These are phyloP conservation scores for Sebastes kiyomatsui DNA, from an alignment of 2,797 vertebrate genomes.

Conservation along the genomic window DNA sequence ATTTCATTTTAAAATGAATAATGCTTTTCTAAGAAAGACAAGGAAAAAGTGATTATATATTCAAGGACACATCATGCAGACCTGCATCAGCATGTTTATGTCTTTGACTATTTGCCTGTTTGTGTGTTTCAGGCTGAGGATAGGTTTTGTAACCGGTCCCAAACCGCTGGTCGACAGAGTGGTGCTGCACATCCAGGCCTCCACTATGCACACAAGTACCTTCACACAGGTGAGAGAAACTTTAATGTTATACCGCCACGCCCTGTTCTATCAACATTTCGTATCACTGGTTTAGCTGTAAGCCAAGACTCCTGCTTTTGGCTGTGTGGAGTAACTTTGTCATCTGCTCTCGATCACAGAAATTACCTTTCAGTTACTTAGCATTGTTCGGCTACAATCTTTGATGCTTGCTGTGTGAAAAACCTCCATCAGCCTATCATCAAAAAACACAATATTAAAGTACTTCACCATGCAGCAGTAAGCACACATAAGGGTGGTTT, in stretches of 20 bases:
- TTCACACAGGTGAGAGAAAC: constrained; percentile 90
- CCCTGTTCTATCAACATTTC: not conserved
- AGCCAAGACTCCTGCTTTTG: not conserved
- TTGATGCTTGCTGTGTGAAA: not conserved
- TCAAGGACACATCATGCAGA: not conserved
- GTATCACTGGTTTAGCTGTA: not conserved
- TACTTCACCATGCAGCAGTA: not conserved
- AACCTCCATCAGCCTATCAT: not conserved
- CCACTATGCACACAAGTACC: constrained; percentile 91
- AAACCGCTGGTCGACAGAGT: constrained; percentile 90
- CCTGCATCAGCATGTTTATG: not conserved
- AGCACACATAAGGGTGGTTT: not conserved
- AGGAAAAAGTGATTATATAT: not conserved
- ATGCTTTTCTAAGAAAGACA: not conserved
- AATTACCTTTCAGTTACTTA: not conserved
- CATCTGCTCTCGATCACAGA: not conserved
- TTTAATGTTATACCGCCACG: too few relatives aligned
- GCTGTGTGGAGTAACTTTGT: not conserved
- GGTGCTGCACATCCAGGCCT: constrained; percentile 91
- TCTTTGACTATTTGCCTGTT: not conserved
- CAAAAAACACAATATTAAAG: not conserved
- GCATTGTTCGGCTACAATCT: not conserved
- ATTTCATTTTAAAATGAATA: not conserved
- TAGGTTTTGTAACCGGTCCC: constrained; percentile 94
- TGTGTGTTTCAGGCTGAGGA: constrained; percentile 83